These are phyloP conservation scores for Zeuzera pyrina DNA, from an alignment of 2,888 invertebrate species.

Conservation along the genomic window DNA sequence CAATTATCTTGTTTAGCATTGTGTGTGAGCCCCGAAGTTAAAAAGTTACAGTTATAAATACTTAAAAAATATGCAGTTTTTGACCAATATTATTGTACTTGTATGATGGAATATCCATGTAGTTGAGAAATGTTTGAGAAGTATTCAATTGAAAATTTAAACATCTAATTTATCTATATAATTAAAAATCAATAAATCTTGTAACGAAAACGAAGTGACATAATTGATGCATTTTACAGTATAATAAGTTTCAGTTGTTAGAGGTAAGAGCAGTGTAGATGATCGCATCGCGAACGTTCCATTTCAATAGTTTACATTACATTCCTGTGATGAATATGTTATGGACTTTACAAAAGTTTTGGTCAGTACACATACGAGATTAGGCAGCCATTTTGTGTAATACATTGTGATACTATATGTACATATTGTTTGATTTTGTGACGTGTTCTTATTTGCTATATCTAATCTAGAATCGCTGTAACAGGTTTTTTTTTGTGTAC, in stretches of 20 bases:
- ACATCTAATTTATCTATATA: too few relatives aligned
- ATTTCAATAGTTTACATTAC: slow-evolving; percentile 24
- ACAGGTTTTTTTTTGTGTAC: slow-evolving; percentile 52
- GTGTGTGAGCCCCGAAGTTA: too few relatives aligned
- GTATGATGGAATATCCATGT: too few relatives aligned
- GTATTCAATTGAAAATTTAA: too few relatives aligned
- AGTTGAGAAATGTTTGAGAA: too few relatives aligned
- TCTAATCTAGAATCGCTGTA: too few relatives aligned
- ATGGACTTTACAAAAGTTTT: slow-evolving; percentile 8
- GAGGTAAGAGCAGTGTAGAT: slow-evolving; percentile 9
- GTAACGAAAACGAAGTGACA: slow-evolving; percentile 5
- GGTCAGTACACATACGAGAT: background rate
- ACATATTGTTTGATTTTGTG: slow-evolving; percentile 35
- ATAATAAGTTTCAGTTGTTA: slow-evolving; percentile 10
- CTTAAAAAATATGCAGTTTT: too few relatives aligned
- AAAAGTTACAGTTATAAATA: too few relatives aligned
- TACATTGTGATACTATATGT: slow-evolving; percentile 48
- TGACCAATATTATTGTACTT: too few relatives aligned
- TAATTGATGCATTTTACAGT: slow-evolving; percentile 15
- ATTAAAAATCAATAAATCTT: too few relatives aligned
- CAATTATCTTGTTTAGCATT: too few relatives aligned
- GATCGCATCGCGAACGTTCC: background rate
- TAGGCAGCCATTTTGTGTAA: slow-evolving; percentile 23
- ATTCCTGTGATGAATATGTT: slow-evolving; percentile 30
- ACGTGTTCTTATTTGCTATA: slow-evolving; percentile 34